phyloP scores from a whole-genome alignment of 2,888 invertebrate genomes.

The Rhingia rostrata region DNA sequence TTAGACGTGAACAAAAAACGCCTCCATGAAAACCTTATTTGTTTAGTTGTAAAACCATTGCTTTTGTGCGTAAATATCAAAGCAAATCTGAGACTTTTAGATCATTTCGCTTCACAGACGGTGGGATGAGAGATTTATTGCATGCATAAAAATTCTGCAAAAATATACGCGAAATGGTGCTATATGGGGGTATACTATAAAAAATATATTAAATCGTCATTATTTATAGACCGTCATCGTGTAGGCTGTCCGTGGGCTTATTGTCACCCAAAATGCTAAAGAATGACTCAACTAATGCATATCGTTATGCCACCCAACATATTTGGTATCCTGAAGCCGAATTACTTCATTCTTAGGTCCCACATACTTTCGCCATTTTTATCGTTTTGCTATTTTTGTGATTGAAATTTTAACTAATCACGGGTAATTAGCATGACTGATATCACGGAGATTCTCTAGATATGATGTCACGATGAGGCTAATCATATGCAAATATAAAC shows the following conservation, averaged over 20 bases:
- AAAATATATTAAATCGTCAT: background rate
- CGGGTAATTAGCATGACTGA: slow-evolving; percentile 60
- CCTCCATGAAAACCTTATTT: too few species aligned
- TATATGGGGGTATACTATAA: too few species aligned
- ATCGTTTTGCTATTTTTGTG: slow-evolving; percentile 30
- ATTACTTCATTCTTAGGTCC: background rate
- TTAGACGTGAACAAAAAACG: too few species aligned
- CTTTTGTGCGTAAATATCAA: too few species aligned
- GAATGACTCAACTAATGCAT: slow-evolving; percentile 27
- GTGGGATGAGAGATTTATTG: too few species aligned
- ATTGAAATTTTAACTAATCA: slow-evolving; percentile 43
- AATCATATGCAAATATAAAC: background rate
- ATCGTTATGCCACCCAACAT: background rate
- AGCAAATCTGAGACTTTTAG: too few species aligned
- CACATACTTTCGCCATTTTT: background rate
- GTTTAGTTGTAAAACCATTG: too few species aligned
- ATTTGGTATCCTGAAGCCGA: background rate
- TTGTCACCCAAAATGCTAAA: slow-evolving; percentile 38
- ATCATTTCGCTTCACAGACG: too few species aligned
- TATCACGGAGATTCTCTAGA: slow-evolving; percentile 42
- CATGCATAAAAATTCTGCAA: too few species aligned
- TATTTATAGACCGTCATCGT: slow-evolving; percentile 9
- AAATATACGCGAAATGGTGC: too few species aligned
- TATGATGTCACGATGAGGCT: slow-evolving; percentile 48
- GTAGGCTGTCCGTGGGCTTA: slow-evolving; percentile 52